Evolutionary conservation across 2,888 invertebrate species (phyloP).

Genomic region (Temnothorax ravouxi): DNA sequence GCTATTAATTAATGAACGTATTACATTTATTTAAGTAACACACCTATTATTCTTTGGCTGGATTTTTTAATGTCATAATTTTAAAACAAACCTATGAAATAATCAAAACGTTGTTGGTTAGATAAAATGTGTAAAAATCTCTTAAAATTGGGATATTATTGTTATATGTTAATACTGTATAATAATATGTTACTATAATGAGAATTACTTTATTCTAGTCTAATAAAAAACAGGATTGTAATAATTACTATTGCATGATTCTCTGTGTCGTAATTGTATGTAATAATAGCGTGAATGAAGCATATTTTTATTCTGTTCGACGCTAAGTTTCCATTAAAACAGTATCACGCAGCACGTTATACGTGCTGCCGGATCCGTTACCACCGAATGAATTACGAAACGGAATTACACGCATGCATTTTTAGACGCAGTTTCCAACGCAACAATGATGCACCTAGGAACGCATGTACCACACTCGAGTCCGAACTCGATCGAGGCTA

Average conservation of each 20-base stretch:
- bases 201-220: background rate
- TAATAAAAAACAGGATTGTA: background rate
- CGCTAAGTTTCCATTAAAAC: background rate
- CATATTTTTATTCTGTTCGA: background rate
- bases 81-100: background rate
- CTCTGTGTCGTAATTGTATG: background rate
- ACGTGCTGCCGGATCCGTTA: background rate
- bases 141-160: background rate
- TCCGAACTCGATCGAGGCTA: conserved; percentile 24
- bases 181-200: background rate
- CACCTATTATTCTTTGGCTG: background rate
- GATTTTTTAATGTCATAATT: background rate
- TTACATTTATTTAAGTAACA: background rate
- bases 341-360: background rate
- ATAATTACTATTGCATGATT: conserved; percentile 1
- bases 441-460: conserved; percentile 10
- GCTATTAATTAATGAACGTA: background rate
- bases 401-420: conserved; percentile 15
- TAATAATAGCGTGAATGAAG: background rate
- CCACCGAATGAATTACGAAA: conserved; percentile 4
- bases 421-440: background rate
- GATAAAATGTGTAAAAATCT: background rate
- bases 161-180: background rate
- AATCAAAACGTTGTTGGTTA: no score
- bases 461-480: conserved; percentile 2